Evolutionary conservation across 2,113 vertebrate genomes (phyloP).

Genomic region (Glaucomys volans): DNA sequence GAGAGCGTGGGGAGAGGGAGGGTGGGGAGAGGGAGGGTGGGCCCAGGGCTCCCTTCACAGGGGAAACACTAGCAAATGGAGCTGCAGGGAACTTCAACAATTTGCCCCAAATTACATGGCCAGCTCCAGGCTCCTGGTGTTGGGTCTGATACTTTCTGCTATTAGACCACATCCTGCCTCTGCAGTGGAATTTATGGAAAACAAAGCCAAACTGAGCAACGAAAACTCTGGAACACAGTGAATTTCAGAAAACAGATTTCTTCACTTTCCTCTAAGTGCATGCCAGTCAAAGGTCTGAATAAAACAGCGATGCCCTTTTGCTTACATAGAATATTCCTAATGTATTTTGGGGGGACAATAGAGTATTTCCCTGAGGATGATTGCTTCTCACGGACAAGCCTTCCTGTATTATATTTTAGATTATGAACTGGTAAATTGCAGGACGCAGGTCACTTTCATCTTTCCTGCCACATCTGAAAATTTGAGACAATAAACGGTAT

Average conservation of each 20-base stretch:
- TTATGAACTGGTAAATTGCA: not conserved
- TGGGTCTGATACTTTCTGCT: not conserved
- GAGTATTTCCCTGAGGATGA: too few species aligned
- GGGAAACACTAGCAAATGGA: not conserved
- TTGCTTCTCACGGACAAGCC: not conserved
- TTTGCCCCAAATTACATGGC: not conserved
- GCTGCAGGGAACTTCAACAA: not conserved
- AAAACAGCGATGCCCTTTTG: not conserved
- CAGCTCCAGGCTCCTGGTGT: not conserved
- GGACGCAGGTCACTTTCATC: not conserved
- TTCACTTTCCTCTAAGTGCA: not conserved
- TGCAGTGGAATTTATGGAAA: not conserved
- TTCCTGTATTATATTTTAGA: not conserved
- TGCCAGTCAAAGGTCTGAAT: not conserved
- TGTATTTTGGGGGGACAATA: not conserved
- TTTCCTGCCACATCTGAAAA: not conserved
- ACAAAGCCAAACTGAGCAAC: not conserved
- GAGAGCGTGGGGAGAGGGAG: too few species aligned
- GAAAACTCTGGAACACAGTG: not conserved
- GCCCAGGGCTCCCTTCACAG: too few species aligned
- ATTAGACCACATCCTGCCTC: not conserved
- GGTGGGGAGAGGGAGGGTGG: too few species aligned
- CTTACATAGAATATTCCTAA: not conserved
- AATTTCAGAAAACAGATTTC: not conserved
- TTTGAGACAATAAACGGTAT: not conserved